Base-by-base conservation (phyloP, 2,888 invertebrate species). In the Melanchra persicariae region DNA sequence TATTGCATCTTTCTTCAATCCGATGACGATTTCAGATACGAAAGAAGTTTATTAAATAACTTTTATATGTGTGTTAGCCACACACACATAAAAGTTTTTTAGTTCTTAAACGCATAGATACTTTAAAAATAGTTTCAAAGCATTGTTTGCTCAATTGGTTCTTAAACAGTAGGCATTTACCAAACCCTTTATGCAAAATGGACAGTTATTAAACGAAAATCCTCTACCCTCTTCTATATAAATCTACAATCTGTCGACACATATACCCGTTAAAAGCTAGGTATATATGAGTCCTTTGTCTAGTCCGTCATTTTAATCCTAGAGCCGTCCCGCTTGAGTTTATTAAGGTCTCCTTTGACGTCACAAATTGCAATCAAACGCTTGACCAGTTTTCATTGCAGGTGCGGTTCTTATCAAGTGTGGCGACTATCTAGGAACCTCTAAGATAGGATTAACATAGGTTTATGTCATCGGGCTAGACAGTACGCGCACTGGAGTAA, bases 291-390 rank as follows among this genome's bases (percentile, higher is more conserved):
- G 34, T 55, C 74, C 77, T 74, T 74, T 74, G 74, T 70, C 54
- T 49, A 49, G 54, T 30, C 59, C 34, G 37, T 77, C 77, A 74
- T 77, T 74, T 74, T 74, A 74, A 74, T 70, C 60, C 77, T 70
- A 77, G 60, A 34, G 9, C 70, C 54, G 34, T 22, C 40, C 54
- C 34, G 67, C 59, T 43, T 40, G 47, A 77, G 40, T 77, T 70
- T 70, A 77, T 70, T 70, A 77, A 54, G 74, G 74, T 43, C 52
- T 49, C 54, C 74, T 74, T 74, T 74, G 74, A 77, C 54, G 60
- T 77, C 74, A 77, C 60, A 77, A 74, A 77, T 74, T 77, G 74
- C 74, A 74, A 74, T 74, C 77, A 74, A 77, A 77, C 70, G 74
- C 77, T 77, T 77, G 60, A 74, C 77, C 60, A 60, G 69, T 15